A percentile compares a stretch with the other conserved stretches of the same genome.
Evolutionary conservation across 2,797 vertebrate genomes (phyloP).

Genomic region (Xerus rutilus): DNA sequence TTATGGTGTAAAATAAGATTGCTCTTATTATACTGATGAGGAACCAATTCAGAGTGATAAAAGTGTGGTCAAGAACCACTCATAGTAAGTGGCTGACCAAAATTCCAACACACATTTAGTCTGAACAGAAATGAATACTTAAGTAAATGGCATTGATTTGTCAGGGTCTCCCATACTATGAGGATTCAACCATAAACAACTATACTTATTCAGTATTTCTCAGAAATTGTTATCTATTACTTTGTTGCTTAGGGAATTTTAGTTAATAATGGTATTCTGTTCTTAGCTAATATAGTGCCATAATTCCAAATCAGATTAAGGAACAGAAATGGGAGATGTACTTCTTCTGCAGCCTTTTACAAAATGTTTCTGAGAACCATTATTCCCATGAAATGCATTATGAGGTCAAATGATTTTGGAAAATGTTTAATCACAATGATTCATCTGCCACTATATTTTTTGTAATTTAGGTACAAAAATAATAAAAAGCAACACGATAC

Average conservation of each 20-base stretch:
- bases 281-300: not conserved
- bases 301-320: not conserved
- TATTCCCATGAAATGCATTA: not conserved
- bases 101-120: not conserved
- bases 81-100: not conserved
- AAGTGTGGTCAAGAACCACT: not conserved
- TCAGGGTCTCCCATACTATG: not conserved
- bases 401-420: conserved; percentile 53
- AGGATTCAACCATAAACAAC: not conserved
- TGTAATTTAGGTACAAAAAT: not conserved
- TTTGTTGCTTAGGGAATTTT: not conserved
- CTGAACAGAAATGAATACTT: not conserved
- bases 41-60: not conserved
- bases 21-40: not conserved
- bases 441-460: not conserved
- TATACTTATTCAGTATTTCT: not conserved
- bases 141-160: not conserved
- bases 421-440: not conserved
- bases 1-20: not conserved
- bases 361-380: not conserved
- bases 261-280: not conserved
- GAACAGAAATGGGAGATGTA: not conserved
- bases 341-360: not conserved
- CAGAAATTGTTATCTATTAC: not conserved
- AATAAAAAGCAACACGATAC: not conserved